Base-by-base conservation (phyloP, 2,888 invertebrate species). In the Thera obeliscata region DNA sequence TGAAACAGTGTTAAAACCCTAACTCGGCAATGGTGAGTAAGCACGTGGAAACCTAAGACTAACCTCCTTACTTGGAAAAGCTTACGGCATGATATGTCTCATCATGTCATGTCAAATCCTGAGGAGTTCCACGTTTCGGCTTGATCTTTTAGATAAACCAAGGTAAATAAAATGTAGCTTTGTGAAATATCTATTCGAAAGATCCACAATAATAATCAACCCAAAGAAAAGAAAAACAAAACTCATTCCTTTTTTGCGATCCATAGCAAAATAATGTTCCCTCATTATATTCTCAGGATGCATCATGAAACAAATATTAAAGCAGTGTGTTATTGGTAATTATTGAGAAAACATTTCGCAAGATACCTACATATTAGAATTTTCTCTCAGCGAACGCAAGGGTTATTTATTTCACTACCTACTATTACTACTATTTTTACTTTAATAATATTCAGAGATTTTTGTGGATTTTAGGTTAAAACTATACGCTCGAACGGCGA, bases 61-160 rank as follows among this genome's bases (percentile, higher is more conserved):
- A 50, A 56, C 56, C 38, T 22, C 3, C 43, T 57, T 70, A 70
- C 70, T 56, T 56, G 61, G 67, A 70, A 70, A 38, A 61, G 49
- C 57, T 61, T 66, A 64, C 62, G 48, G 56, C 61, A 50, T 22
- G 38, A 38, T 43, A 52, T 67, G 67, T 9, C 2, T 46, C 9
- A 2, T 46, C 43, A 9, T 9, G 43, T 43, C 6, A 64, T 56
- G 70, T 67, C 64, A 66, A 69, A 62, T 56, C 54, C 50, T 48
- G 59, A 6, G 9, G 43, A 46, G 43, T 8, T 46, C 9, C 9
- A 2, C 43, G 3, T 9, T 9, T 46, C 9, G 2, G 9, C 43
- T 22, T 1, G 8, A 9, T 8, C 9, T 46, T 46, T 46, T 46
- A 7, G 7, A 46, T 9, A 46, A 2, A 2, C 3, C 6, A 6